Percentiles rank a stretch among this genome's conserved stretches.
These are phyloP conservation scores for Pseudopipra pipra DNA, from an alignment of 2,113 vertebrate genomes.

Conservation along the genomic window DNA sequence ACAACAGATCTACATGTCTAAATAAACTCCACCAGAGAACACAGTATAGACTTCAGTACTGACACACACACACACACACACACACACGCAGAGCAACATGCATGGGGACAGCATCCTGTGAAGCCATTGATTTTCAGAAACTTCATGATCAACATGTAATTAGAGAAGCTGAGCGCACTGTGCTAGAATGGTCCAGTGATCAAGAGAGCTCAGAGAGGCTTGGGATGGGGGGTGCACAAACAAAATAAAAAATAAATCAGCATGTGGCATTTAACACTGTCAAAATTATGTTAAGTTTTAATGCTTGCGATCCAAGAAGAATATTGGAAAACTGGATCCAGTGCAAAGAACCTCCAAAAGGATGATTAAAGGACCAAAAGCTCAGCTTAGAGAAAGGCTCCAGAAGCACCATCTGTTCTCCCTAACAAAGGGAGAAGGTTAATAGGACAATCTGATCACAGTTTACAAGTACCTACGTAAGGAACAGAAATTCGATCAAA, in stretches of 20 bases:
- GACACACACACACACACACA: background rate
- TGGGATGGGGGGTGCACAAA: background rate
- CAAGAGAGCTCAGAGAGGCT: background rate
- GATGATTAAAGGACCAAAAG: constrained; percentile 34
- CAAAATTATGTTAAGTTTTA: background rate
- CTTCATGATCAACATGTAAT: background rate
- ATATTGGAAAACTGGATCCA: background rate
- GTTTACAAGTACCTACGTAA: constrained; percentile 21
- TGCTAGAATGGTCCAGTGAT: background rate
- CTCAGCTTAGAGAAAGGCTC: constrained; percentile 25
- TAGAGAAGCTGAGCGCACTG: background rate
- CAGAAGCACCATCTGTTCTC: constrained; percentile 55
- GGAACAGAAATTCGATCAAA: background rate
- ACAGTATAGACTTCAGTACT: background rate
- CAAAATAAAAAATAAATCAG: background rate
- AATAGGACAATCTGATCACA: constrained; percentile 53
- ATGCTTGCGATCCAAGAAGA: background rate
- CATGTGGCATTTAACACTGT: background rate
- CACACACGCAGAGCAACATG: background rate
- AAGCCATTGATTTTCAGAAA: background rate
- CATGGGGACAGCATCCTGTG: background rate
- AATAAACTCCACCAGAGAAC: background rate
- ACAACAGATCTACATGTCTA: background rate
- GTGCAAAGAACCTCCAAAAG: background rate
- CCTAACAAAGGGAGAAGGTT: constrained; percentile 37